Conservation (phyloP, 2,797 vertebrate genomes). For the Sebastes dallii region DNA sequence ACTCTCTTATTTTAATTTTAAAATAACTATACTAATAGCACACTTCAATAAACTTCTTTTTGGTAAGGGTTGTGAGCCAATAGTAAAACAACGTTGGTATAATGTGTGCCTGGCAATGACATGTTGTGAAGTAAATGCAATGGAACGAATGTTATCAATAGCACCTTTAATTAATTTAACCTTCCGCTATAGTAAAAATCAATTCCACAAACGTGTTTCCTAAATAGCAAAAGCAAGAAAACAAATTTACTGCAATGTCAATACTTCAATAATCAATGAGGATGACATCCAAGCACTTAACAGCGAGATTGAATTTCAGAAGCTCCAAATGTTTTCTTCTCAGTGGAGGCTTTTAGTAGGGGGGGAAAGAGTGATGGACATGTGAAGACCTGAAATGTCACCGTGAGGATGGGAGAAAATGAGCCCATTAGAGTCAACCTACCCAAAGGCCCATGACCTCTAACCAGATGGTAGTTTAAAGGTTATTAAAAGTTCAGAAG, state of each 20-base stretch:
- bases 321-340: constrained; percentile 27
- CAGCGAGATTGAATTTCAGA: constrained; percentile 6
- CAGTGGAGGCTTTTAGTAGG: constrained; percentile 11
- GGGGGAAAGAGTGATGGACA: constrained; percentile 28
- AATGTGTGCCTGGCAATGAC: too few relatives aligned
- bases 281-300: constrained; percentile 5
- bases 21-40: too few relatives aligned
- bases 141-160: too few relatives aligned
- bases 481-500: constrained; percentile 64
- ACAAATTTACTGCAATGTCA: neutral
- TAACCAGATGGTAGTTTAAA: constrained; percentile 62
- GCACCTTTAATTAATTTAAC: neutral
- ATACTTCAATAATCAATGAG: constrained; percentile 23
- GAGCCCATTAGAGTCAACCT: constrained; percentile 63
- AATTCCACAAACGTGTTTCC: neutral
- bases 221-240: neutral
- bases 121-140: too few relatives aligned
- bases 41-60: too few relatives aligned
- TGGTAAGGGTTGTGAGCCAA: too few relatives aligned
- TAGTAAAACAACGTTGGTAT: too few relatives aligned
- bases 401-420: constrained; percentile 36
- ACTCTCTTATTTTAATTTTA: too few relatives aligned
- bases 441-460: constrained; percentile 53
- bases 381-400: constrained; percentile 61
- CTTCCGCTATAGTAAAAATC: neutral